A percentile compares a stretch with the other conserved stretches of the same genome.
Conservation (phyloP, 2,888 invertebrate genomes). For the Linyphia triangularis region DNA sequence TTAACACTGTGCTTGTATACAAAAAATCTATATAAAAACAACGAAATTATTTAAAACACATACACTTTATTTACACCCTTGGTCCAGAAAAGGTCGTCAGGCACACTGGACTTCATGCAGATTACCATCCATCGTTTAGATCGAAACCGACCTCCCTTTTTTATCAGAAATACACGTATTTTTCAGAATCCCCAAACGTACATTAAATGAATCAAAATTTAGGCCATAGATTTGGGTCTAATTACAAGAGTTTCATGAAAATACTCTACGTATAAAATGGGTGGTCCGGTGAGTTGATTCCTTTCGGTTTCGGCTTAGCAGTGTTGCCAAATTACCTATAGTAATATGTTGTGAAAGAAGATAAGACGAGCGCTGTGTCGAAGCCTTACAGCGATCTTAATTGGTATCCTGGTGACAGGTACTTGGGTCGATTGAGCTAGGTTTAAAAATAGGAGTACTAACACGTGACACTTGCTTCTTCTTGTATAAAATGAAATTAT, state of each 20-base stretch:
- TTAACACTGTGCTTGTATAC: neutral
- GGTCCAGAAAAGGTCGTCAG: slow-evolving; percentile 67
- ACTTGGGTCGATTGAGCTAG: too few species aligned
- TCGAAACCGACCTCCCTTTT: neutral
- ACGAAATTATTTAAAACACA: slow-evolving; percentile 10
- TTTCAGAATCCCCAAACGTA: slow-evolving; percentile 3
- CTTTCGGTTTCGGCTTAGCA: slow-evolving; percentile 15
- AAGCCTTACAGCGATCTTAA: too few species aligned
- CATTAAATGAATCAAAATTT: neutral
- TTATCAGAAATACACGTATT: neutral
- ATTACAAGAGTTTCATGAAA: neutral
- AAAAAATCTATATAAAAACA: neutral
- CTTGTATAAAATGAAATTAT: too few species aligned
- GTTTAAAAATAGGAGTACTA: too few species aligned
- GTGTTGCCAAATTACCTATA: neutral
- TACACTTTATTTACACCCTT: slow-evolving; percentile 50
- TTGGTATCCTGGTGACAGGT: too few species aligned
- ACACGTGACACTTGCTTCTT: too few species aligned
- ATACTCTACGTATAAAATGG: slow-evolving; percentile 19
- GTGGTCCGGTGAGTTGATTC: slow-evolving; percentile 20
- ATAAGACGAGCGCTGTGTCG: too few species aligned
- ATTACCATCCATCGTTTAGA: neutral
- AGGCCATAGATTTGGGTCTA: neutral
- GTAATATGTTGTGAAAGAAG: neutral
- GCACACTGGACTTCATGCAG: slow-evolving; percentile 9